Base-by-base conservation (phyloP, 2,113 vertebrate species). In the Lichenostomus cassidix region DNA sequence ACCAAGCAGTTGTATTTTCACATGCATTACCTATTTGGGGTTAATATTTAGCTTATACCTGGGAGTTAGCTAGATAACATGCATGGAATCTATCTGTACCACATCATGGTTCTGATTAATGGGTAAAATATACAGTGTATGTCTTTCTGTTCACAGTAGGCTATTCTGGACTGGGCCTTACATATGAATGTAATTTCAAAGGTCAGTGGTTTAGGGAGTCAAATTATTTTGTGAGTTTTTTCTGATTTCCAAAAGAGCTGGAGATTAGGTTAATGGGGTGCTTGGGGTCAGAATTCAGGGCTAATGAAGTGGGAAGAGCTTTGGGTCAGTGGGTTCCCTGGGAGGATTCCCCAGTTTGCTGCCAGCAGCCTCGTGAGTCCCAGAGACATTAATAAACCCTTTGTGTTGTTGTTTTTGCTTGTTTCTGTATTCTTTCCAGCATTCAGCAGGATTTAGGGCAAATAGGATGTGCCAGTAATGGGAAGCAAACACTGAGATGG, bases 401-500 rank as follows among this genome's bases (percentile, higher is more conserved):
- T 81, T 67, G 28, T 90, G 87, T 59, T 83, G 46, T 81, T 86
- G 68, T 90, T 93, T 95, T 87, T 74, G 46, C 80, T 93, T 77
- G 58, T 69, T 91, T 95, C 70, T 95, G 53, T 83, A 58, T 70
- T 86, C 65, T 74, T 90, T 86, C 52, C 88, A 92, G 73, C 24
- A 18, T 93, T 78, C 60, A 6, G 49, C 75, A 83, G 79, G 79
- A 92, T 96, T 80, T 83, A 93, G 90, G 85, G 75, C 75, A 90
- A 90, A 71, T 52, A 91, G 77, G 69, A 83, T 59, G 67, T 90
- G 87, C 60, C 89, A 95, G 63, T 77, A 92, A 67, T 58, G 73
- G 58, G 83, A 96, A 68, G 80, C 64, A 96, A 96, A 88, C 65
- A 76, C 62, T 81, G 86, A 83, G 85, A 83, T 87, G 91, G 76